A percentile compares a stretch with the other conserved stretches of the same genome.
Evolutionary conservation across 2,113 vertebrate species (phyloP).

Genomic region (Elaphurus davidianus): DNA sequence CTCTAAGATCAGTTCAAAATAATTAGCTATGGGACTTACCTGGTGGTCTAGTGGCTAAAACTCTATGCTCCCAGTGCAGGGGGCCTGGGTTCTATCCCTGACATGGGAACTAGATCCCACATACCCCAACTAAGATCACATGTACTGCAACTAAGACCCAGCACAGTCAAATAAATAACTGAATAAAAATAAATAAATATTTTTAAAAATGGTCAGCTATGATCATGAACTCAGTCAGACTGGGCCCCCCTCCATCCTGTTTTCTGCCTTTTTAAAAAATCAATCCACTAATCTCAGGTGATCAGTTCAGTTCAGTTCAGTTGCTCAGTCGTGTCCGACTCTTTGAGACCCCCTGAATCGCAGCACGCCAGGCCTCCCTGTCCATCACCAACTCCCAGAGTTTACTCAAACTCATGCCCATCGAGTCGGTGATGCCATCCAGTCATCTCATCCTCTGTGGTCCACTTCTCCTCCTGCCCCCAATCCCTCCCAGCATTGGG

Average conservation of each 20-base stretch:
- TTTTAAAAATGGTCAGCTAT: neutral
- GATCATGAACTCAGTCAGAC: neutral
- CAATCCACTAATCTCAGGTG: no score
- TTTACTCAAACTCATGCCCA: no score
- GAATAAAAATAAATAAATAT: neutral
- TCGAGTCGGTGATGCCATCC: no score
- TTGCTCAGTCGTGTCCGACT: rapidly evolving
- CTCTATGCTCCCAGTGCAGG: neutral
- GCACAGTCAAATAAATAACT: neutral
- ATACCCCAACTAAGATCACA: neutral
- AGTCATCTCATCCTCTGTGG: no score
- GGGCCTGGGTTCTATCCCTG: neutral
- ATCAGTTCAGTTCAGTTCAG: no score
- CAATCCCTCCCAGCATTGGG: no score
- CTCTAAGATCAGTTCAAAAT: neutral
- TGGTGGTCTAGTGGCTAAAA: neutral
- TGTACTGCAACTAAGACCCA: neutral
- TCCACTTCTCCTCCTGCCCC: no score
- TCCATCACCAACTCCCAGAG: no score
- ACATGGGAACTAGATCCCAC: neutral
- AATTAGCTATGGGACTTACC: neutral
- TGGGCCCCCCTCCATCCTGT: neutral
- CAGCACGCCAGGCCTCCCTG: no score
- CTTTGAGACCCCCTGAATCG: no score
- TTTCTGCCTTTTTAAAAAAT: neutral